Base-by-base conservation (phyloP, 30 jellyfish, hydroid and myxozoan genomes). In the Aurelia sp. region DNA sequence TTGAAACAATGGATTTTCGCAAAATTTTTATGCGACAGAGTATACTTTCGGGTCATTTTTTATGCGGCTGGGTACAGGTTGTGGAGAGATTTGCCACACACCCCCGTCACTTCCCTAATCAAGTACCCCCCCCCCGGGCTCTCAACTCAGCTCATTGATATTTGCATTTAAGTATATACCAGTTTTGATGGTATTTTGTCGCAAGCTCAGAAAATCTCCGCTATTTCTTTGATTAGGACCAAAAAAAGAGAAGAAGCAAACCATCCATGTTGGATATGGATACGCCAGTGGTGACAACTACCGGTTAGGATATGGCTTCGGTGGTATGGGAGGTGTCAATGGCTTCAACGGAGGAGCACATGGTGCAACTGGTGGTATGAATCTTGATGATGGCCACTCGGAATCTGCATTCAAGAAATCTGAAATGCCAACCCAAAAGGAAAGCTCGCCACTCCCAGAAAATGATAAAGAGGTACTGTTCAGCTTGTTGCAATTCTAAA, bases 311-410 rank as follows among this genome's bases (percentile, higher is more conserved):
- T 95, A 89, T 52, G 99, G 99, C 3, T 70, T 90, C 27, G 99
- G 99, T 17, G 99, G 99, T 27, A 95, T 95, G 99, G 99, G 99
- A 16, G 99, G 99, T 52, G 99, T 95, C 13, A 82, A 91, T 41
- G 99, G 98, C 24, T 90, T 95, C 88, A 47, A 86, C 47, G 92
- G 92, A 20, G 90, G 47, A 31, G 81, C 91, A 18, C 91, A 91
- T 57, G 16, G 89, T 63, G 35, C 52, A 21, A 38, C 30, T 7
- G 73, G 82, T 16, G 74, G 72, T 20, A 17, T 65, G 67, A 59
- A 52, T n/a, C 21, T 80, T 27, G 84, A 81, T 67, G 91, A 81
- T 31, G 84, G 91, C 22, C 84, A 68, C 63, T 21, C 92, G 3
- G 86, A 47, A 52, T 22, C 80, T 4, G 27, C 84, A 3, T 70